phyloP scores from a whole-genome alignment of 1,140 invertebrate genomes.

The Drosophila murphyi region DNA sequence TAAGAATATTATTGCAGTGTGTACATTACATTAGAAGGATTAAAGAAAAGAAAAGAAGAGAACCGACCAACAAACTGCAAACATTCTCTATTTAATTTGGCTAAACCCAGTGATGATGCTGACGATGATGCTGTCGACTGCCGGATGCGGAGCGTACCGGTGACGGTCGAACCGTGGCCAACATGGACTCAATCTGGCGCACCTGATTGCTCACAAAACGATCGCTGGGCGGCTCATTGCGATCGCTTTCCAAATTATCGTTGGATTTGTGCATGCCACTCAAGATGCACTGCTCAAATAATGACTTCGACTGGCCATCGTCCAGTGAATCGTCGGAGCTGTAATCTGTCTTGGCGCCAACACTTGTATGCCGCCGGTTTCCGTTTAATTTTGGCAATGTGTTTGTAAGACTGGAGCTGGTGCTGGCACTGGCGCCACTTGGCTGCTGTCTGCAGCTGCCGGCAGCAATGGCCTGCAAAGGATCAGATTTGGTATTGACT shows the following conservation, averaged over 20 bases:
- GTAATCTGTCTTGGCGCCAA: slow-evolving; percentile 85
- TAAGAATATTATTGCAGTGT: slow-evolving; percentile 72
- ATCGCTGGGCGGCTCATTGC: slow-evolving; percentile 44
- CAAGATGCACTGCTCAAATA: slow-evolving; percentile 92
- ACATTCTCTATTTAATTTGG: slow-evolving; percentile 21
- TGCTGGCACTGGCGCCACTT: slow-evolving; percentile 66
- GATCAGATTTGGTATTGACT: neutral
- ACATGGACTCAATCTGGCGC: slow-evolving; percentile 70
- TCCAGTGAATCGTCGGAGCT: slow-evolving; percentile 88
- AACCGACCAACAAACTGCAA: slow-evolving; percentile 28
- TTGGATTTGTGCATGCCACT: slow-evolving; percentile 79
- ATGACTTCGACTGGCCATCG: slow-evolving; percentile 87
- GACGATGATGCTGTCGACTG: slow-evolving; percentile 34
- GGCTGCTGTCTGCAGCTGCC: slow-evolving; percentile 76
- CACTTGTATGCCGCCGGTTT: slow-evolving; percentile 40
- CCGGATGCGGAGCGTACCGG: slow-evolving; percentile 21
- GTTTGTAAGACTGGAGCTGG: slow-evolving; percentile 60
- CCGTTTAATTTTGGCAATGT: slow-evolving; percentile 61
- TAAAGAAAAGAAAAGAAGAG: slow-evolving; percentile 14
- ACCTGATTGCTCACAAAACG: slow-evolving; percentile 75
- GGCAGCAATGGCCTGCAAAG: slow-evolving; percentile 74
- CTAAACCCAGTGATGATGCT: slow-evolving; percentile 44
- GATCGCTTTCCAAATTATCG: slow-evolving; percentile 60
- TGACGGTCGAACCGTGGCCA: slow-evolving; percentile 55
- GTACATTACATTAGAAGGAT: slow-evolving; percentile 42